Base-by-base conservation (phyloP, 2,888 invertebrate species). In the Plagiodera versicolora region DNA sequence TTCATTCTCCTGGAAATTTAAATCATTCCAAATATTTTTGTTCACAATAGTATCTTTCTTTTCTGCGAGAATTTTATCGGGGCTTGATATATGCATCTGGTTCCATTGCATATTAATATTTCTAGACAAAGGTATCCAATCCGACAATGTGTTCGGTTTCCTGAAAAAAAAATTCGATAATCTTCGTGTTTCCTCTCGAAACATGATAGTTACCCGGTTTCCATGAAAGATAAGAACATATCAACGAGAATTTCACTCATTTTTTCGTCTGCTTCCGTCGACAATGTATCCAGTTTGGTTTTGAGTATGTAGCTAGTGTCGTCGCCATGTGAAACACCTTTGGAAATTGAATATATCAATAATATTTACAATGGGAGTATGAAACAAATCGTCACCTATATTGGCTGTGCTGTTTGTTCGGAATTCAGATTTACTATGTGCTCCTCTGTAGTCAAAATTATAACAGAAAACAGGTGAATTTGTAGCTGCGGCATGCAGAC, bases 281-380 rank as follows among this genome's bases (percentile, higher is more conserved):
- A 77, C 3, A 77, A 73, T 8, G 79, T 74, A 63, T 81, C 73
- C 14, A 79, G 63, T 44, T 65, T 70, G 8, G 74, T 76, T 17
- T 82, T 81, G 67, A 86, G 79, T n/a, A 87, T 74, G 46, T 83
- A 81, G 14, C 83, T 67, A 0, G 85, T 80, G 67, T 89, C 88
- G 66, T 89, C 88, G 0, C 82, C 87, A 74, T 89, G 88, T 64
- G 84, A 81, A n/a, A 83, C 85, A 71, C 89, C 90, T 86, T 64
- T 52, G 73, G 66, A 57, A 24, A 5, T 24, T 24, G 24, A 6
- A 24, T n/a, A n/a, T n/a, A n/a, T n/a, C n/a, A n/a, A n/a, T n/a
- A n/a, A n/a, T n/a, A n/a, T n/a, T n/a, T n/a, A n/a, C n/a, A n/a
- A n/a, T n/a, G n/a, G n/a, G n/a, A n/a, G n/a, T n/a, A n/a, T n/a